Conservation (phyloP, 2,113 vertebrate genomes). For the Laticauda colubrina region DNA sequence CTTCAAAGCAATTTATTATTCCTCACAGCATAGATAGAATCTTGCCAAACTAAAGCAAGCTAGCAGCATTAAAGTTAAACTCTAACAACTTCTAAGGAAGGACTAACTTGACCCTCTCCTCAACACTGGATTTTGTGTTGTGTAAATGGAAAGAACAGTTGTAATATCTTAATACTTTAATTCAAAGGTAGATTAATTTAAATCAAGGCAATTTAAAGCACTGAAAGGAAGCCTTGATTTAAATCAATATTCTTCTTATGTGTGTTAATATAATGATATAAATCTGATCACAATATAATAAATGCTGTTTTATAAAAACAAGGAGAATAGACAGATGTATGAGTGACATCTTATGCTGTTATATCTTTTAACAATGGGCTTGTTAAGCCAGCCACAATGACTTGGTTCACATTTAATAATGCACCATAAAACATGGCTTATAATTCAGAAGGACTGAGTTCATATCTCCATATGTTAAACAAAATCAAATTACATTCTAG, state of each 20-base stretch:
- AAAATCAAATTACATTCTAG: neutral
- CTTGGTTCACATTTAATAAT: neutral
- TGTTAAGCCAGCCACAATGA: neutral
- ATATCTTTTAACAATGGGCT: neutral
- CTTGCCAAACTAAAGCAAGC: neutral
- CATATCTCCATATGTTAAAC: neutral
- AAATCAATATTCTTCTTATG: neutral
- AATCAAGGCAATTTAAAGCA: neutral
- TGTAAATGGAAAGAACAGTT: neutral
- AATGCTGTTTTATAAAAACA: neutral
- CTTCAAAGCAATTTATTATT: neutral
- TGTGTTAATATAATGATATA: neutral
- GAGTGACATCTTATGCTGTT: neutral
- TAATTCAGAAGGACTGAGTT: neutral
- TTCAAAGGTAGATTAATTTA: neutral
- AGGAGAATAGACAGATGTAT: neutral
- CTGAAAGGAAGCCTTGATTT: neutral
- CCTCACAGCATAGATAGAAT: neutral
- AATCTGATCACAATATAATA: neutral
- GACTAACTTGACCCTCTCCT: neutral
- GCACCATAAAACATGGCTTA: neutral
- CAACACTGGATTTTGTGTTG: neutral
- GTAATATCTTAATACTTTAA: neutral
- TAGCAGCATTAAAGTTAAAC: neutral
- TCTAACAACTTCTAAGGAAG: neutral